Evolutionary conservation across 2,113 vertebrate genomes (phyloP), one percentile per base, ranked within the genome.

Genomic region (Gambusia affinis): DNA sequence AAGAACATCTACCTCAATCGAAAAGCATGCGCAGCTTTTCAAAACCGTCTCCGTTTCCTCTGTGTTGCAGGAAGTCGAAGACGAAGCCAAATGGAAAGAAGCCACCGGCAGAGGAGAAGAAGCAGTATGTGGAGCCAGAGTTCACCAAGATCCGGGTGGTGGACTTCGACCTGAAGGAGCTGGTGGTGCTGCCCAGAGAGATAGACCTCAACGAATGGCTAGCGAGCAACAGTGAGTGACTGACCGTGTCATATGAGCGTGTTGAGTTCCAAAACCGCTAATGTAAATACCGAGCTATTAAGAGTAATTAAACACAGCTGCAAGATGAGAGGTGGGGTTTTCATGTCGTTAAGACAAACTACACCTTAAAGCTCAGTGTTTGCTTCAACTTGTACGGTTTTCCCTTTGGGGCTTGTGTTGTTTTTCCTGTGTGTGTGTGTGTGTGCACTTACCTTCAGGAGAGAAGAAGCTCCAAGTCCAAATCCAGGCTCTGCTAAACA

Each of bases 131-230:
- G 92, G 97, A 99, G 84, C 93, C 96, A 0, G 98, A 99, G 94
- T 97, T 97, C 84, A 96, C 97, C 7, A 96, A 96, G 86, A 96
- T 97, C 79, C 94, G 97, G 12, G 96, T 99, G 88, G 95, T 97
- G 0, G 98, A 99, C 92, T 97, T 97, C 0, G 96, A 97, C 84
- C 96, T 99, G 78, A 97, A 97, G 93, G 97, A 99, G 78, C 94
- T 99, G 92, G 98, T 99, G 92, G 95, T 95, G 89, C 91, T 99
- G 87, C 98, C 98, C 67, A 95, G 95, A 73, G 98, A 99, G 94
- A 99, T 99, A 68, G 98, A 99, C 93, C 97, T 98, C 91, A 97
- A 99, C 0, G 98, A 99, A 94, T 99, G 98, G 98, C 95, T 99
- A 73, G 97, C 98, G 86, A 98, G 96, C 95, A 98, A 98, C 92